Conservation (phyloP, 2,113 vertebrate species). For the Rhinopithecus roxellana region DNA sequence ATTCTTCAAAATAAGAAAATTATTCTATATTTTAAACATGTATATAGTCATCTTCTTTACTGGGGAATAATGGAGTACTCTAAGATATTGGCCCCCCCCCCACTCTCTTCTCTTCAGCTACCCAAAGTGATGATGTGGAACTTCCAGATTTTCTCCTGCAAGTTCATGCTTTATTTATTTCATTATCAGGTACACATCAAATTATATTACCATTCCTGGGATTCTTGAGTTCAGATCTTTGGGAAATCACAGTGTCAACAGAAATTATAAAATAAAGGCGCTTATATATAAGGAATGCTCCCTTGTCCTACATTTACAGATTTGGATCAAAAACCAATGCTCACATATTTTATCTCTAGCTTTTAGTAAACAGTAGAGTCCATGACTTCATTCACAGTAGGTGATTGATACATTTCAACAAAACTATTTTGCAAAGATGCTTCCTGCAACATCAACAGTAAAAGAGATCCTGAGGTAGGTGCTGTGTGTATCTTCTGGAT, state of each 20-base stretch:
- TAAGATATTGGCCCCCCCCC: background rate
- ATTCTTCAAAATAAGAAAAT: conserved; percentile 1
- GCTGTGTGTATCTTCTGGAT: background rate
- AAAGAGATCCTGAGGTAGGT: background rate
- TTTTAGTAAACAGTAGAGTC: background rate
- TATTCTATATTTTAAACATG: background rate
- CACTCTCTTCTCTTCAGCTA: background rate
- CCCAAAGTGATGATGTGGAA: background rate
- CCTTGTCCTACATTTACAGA: background rate
- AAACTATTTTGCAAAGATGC: background rate
- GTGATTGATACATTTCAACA: background rate
- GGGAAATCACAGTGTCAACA: background rate
- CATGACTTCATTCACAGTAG: background rate
- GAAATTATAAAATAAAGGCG: background rate
- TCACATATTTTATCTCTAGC: background rate
- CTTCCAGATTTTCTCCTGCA: background rate
- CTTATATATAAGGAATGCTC: background rate
- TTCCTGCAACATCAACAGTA: background rate
- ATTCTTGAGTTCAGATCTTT: background rate
- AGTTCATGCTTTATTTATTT: background rate
- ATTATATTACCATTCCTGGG: background rate
- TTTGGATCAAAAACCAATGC: background rate
- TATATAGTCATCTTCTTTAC: background rate
- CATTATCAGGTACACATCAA: background rate
- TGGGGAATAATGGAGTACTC: background rate